Evolutionary conservation across 2,113 vertebrate species (phyloP), one percentile per base, ranked within the genome.

Genomic region (Onychostruthus taczanowskii): DNA sequence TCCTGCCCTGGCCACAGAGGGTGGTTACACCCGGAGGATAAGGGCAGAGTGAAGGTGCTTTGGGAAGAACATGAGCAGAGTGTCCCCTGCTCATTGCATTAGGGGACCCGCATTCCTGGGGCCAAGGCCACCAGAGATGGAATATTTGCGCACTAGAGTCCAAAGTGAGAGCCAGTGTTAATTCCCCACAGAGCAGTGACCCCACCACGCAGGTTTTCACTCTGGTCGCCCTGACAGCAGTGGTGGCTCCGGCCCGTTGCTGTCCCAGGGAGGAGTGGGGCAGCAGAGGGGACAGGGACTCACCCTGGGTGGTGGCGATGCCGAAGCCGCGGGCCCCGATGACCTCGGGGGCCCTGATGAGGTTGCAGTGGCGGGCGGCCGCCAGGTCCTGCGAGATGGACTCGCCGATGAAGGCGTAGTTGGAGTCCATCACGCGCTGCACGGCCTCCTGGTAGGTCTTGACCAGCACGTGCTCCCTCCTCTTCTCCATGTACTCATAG

Each of bases 391-490:
- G 96, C 6, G 98, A 98, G 87, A 98, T 98, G 0, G 98, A 98
- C 84, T 99, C 99, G 2, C 98, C 99, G 0, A 99, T 99, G 95
- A 99, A 99, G 86, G 98, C 99, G 2, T 98, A 99, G 90, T 98
- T 98, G 4, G 98, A 98, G 22, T 98, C 97, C 97, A 97, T 97
- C 21, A 98, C 95, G 0, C 96, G 98, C 8, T 97, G 98, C 39
- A 98, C 44, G 0, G 98, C 99, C 62, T 99, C 98, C 37, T 98
- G 98, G 91, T 97, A 97, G 50, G 41, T 97, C 74, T 95, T 73
- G 46, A 98, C 98, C 4, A 96, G 35, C 3, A 96, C 97, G 0
- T 66, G 97, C 87, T 98, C 98, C 89, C 98, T 92, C 80, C 97
- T 98, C 28, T 98, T 98, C 92, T 98, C 98, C 98, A 99, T 99